These are phyloP conservation scores for Platygyra sinensis DNA, from an alignment of 64 coral and sea anemone genomes.

Conservation along the genomic window DNA sequence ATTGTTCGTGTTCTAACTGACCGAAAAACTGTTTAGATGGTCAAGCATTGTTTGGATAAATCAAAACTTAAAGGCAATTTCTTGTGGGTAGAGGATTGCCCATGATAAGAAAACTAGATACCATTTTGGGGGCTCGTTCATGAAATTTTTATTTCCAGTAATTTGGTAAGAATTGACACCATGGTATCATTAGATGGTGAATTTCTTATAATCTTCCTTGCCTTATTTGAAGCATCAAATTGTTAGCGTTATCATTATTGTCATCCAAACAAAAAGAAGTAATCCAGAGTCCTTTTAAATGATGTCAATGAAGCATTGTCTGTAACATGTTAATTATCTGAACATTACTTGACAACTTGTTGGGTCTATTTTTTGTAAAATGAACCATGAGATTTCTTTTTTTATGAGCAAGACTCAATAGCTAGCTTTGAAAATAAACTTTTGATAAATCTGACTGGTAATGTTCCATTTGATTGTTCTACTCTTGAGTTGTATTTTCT, in stretches of 20 bases:
- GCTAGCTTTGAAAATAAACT: constrained; percentile 13
- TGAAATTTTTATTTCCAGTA: too few relatives aligned
- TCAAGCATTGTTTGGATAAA: background rate
- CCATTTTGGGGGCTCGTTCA: too few relatives aligned
- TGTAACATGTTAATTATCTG: background rate
- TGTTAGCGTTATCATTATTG: too few relatives aligned
- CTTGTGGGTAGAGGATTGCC: background rate
- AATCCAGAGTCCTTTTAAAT: background rate
- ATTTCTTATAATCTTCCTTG: too few relatives aligned
- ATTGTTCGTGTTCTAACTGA: constrained; percentile 93
- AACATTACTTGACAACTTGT: background rate
- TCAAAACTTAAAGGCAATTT: background rate
- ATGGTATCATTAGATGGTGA: too few relatives aligned
- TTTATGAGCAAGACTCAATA: background rate
- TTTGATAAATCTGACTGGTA: background rate
- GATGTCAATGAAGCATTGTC: background rate
- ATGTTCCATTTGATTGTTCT: background rate
- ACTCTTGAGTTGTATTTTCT: too few relatives aligned
- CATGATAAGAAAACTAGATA: background rate
- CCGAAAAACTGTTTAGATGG: constrained; percentile 83
- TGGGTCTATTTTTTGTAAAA: constrained; percentile 27
- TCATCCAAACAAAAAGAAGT: too few relatives aligned
- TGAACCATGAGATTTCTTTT: background rate
- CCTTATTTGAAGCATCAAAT: too few relatives aligned
- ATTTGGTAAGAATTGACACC: too few relatives aligned